Percentiles rank a stretch among this genome's conserved stretches.
Conservation (phyloP, 1,140 invertebrate species). For the Hylaeus volcanicus region DNA sequence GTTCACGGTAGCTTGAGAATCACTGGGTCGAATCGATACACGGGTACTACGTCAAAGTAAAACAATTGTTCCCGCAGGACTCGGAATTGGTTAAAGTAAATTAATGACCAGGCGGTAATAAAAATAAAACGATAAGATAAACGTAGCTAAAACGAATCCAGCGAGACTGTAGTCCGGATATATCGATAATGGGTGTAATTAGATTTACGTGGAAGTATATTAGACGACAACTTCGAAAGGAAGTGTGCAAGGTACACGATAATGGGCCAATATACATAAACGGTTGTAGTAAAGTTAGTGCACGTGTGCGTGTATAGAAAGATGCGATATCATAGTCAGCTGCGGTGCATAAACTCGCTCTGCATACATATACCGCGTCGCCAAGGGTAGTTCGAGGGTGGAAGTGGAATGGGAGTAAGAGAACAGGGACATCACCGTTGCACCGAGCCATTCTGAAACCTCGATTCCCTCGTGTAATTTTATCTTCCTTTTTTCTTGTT, state of each 20-base stretch:
- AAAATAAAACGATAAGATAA: neutral
- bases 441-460: constrained; percentile 16
- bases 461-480: constrained; percentile 23
- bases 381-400: neutral
- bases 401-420: neutral
- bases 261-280: constrained; percentile 24
- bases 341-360: constrained; percentile 22
- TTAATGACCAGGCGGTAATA: neutral
- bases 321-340: constrained; percentile 43
- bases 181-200: constrained; percentile 16
- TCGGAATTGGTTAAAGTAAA: too few relatives aligned
- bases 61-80: too few relatives aligned
- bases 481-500: neutral
- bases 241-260: constrained; percentile 13
- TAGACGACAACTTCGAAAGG: constrained; percentile 7
- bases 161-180: neutral
- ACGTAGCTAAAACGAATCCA: neutral
- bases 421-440: constrained; percentile 18
- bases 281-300: neutral
- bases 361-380: neutral
- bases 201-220: constrained; percentile 17
- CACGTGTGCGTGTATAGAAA: constrained; percentile 19
- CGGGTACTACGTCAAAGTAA: too few relatives aligned
- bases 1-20: too few relatives aligned
- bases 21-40: too few relatives aligned